Percentiles rank a stretch among this genome's conserved stretches.
Evolutionary conservation across 2,888 invertebrate species (phyloP).

Genomic region (Ectobius pallidus): DNA sequence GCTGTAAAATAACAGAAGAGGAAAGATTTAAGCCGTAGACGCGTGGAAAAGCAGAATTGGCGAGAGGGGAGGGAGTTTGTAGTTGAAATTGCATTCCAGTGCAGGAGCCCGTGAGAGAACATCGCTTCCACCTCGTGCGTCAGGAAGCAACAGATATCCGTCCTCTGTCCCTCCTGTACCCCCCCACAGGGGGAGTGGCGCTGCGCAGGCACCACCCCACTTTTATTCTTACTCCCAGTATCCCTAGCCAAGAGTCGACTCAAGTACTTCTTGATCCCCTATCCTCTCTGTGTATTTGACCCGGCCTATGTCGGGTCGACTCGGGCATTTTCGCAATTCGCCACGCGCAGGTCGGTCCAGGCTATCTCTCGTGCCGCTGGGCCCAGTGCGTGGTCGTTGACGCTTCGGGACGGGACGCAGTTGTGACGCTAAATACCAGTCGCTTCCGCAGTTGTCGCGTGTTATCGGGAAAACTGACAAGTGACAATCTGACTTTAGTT

Average conservation of each 20-base stretch:
- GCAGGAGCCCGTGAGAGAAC: conserved; percentile 36
- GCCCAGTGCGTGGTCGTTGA: not conserved
- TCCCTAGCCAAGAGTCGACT: conserved; percentile 9
- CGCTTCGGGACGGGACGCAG: not conserved
- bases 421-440: too few species aligned
- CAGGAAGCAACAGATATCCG: conserved; percentile 41
- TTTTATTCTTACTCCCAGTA: not conserved
- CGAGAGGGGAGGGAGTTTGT: conserved; percentile 22
- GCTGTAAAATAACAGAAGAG: conserved; percentile 15
- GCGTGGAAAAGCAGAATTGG: conserved; percentile 1
- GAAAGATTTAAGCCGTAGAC: conserved; percentile 22
- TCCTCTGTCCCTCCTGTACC: not conserved
- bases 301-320: not conserved
- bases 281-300: not conserved
- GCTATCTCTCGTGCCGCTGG: not conserved
- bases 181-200: not conserved
- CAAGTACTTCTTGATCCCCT: conserved; percentile 8
- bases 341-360: too few species aligned
- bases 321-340: not conserved
- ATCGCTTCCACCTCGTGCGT: conserved; percentile 37
- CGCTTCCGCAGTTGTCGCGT: too few species aligned
- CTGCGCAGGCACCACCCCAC: not conserved
- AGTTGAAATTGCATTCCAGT: conserved; percentile 43
- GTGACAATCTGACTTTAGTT: too few species aligned
- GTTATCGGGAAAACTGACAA: too few species aligned